Conservation (phyloP, 2,113 vertebrate genomes). For the Petroica traversi region DNA sequence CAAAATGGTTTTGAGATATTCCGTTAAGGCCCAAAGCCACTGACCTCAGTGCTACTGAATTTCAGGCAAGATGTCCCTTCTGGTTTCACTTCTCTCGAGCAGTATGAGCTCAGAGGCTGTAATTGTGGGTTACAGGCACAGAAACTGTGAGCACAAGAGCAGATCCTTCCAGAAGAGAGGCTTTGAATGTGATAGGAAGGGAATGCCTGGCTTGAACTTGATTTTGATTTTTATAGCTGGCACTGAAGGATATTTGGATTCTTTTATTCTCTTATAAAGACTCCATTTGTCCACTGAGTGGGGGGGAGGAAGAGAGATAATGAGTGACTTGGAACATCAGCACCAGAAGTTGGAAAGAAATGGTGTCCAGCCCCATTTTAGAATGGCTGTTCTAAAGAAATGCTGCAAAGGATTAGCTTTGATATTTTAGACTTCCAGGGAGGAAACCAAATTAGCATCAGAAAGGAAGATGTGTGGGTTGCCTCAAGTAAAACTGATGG, state of each 20-base stretch:
- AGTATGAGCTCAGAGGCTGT: not conserved
- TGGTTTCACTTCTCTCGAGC: not conserved
- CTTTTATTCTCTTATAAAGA: not conserved
- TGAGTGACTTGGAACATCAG: constrained; percentile 10
- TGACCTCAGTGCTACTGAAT: constrained; percentile 8
- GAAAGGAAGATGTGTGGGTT: constrained; percentile 3
- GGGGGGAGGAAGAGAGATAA: not conserved
- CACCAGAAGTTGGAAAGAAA: constrained; percentile 25
- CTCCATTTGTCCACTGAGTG: not conserved
- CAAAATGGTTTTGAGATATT: constrained; percentile 16
- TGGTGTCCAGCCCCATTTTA: constrained; percentile 6
- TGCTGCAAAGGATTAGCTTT: constrained; percentile 21
- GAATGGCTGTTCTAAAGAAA: constrained; percentile 37
- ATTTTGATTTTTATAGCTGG: not conserved
- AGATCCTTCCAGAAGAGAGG: not conserved
- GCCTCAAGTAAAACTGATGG: not conserved
- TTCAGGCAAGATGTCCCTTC: constrained; percentile 36
- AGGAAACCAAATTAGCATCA: constrained; percentile 43
- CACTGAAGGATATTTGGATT: not conserved
- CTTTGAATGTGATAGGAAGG: not conserved
- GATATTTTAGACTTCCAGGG: constrained; percentile 42
- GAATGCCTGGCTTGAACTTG: not conserved
- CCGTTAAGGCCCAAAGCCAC: not conserved
- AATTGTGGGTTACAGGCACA: constrained; percentile 27
- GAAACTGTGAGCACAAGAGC: not conserved